A percentile compares a stretch with the other conserved stretches of the same genome.
Evolutionary conservation across 37 sponge, comb jelly and placozoan species (phyloP).

Genomic region (Beroe forskalii): DNA sequence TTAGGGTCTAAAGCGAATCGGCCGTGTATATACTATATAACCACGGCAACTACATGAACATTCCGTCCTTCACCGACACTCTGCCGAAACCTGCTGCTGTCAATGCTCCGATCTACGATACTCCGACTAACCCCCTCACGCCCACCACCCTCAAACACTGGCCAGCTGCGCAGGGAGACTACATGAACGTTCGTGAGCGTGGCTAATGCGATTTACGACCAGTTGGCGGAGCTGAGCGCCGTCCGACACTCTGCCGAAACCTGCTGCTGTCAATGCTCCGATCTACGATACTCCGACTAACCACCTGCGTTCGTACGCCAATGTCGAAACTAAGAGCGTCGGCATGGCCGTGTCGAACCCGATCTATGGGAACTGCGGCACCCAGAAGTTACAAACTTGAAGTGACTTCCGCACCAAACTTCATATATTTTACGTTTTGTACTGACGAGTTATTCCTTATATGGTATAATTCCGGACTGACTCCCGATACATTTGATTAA

Average conservation of each 20-base stretch:
- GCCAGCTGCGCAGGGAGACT: no score
- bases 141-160: no score
- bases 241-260: background rate
- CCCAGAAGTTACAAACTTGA: slow-evolving; percentile 60
- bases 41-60: slow-evolving; percentile 42
- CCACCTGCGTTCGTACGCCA: slow-evolving; percentile 20
- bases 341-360: slow-evolving; percentile 44
- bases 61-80: background rate
- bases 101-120: slow-evolving; percentile 56
- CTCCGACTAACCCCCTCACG: slow-evolving; percentile 31
- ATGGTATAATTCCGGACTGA: no score
- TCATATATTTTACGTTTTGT: no score
- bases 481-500: no score
- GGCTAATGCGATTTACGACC: no score
- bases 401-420: no score
- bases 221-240: no score
- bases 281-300: slow-evolving; percentile 56
- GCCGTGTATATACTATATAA: background rate
- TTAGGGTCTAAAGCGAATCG: no score
- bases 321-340: background rate
- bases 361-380: slow-evolving; percentile 43
- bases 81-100: background rate
- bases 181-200: no score
- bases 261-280: background rate
- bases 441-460: no score